Base-by-base conservation (phyloP, 2,113 vertebrate species). In the Hiodon alosoides region DNA sequence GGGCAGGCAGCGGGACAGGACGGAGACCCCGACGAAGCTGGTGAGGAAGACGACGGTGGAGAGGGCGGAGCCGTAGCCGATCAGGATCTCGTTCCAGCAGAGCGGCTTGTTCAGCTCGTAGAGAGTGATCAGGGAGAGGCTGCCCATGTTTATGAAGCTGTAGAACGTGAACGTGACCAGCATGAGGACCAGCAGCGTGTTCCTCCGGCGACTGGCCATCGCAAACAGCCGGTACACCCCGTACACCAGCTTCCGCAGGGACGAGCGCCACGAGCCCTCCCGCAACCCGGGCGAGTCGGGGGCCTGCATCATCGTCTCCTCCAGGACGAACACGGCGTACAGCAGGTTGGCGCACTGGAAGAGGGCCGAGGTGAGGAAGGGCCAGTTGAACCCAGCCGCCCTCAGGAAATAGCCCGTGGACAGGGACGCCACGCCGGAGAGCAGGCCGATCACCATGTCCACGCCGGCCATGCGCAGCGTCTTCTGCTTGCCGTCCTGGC, bases 71-170 rank as follows among this genome's bases (percentile, higher is more conserved):
- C 96, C 95, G 1, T 98, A 99, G 71, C 97, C 97, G 73, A 99
- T 90, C 74, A 95, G 89, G 10, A 99, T 89, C 87, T 93, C 94
- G 69, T 86, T 90, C 97, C 97, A 99, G 89, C 97, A 98, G 67
- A 99, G 94, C 0, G 97, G 97, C 17, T 93, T 81, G 5, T 94
- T 92, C 69, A 98, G 87, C 79, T 98, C 95, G 73, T 96, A 99
- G 0, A 98, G 90, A 0, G 89, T 94, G 69, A 95, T 82, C 77
- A 94, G 64, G 0, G 89, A 90, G 31, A 74, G n/a, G 53, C 87
- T 85, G 0, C 97, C 96, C 0, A 91, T 0, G 13, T 89, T 9
- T 3, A 88, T 71, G 2, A 97, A 94, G 67, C 90, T 85, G 0
- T 93, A 92, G 60, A 82, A 84, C 84, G 88, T 87, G 75, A 95